phyloP scores from a whole-genome alignment of 2,888 invertebrate genomes.

The Spicauda simplicius region DNA sequence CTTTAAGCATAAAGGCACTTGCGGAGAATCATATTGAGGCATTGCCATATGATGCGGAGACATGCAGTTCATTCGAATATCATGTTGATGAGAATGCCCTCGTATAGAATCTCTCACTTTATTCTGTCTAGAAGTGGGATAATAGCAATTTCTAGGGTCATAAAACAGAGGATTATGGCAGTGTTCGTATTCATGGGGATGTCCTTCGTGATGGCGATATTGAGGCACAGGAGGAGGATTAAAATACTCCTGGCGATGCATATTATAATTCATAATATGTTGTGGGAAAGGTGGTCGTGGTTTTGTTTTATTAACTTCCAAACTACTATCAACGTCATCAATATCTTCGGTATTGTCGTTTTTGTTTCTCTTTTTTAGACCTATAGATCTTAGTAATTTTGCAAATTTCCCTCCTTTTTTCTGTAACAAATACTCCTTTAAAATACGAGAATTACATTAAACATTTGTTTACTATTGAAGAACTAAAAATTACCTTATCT shows the following conservation, averaged over 20 bases:
- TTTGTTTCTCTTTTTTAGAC: conserved; percentile 64
- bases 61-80: conserved; percentile 18
- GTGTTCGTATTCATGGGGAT: conserved; percentile 19
- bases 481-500: conserved; percentile 51
- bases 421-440: conserved; percentile 47
- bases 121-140: conserved; percentile 20
- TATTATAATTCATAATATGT: conserved; percentile 62
- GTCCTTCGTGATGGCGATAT: neutral
- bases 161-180: conserved; percentile 41
- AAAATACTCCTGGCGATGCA: conserved; percentile 65
- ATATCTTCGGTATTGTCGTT: conserved; percentile 63
- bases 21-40: conserved; percentile 45
- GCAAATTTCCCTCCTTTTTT: conserved; percentile 56
- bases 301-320: conserved; percentile 53
- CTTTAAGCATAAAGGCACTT: conserved; percentile 69
- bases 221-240: conserved; percentile 51
- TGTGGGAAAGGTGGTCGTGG: conserved; percentile 58
- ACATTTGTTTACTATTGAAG: neutral
- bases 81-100: conserved; percentile 42
- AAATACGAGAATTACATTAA: neutral
- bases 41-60: conserved; percentile 30
- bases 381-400: conserved; percentile 60
- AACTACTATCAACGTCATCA: conserved; percentile 61
- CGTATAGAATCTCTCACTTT: conserved; percentile 38
- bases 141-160: conserved; percentile 42